Percentiles rank a stretch among this genome's conserved stretches.
Evolutionary conservation across 2,113 vertebrate genomes (phyloP).

Genomic region (Rhynchopsitta pachyrhyncha): DNA sequence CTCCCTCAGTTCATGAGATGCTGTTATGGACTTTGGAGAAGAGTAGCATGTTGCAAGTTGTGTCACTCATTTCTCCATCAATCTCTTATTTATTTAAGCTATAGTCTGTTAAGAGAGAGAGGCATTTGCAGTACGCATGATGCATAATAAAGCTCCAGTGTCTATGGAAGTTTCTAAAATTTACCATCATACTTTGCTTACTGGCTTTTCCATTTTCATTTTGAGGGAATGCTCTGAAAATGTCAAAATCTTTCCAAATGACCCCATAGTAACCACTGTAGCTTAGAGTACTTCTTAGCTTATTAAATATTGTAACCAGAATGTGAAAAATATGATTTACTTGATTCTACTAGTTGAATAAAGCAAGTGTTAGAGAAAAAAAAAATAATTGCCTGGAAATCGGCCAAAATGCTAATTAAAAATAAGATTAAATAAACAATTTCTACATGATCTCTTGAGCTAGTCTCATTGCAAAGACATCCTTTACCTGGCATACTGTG

Average conservation of each 20-base stretch:
- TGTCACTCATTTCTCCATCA: neutral
- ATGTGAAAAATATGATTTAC: neutral
- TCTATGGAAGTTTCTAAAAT: neutral
- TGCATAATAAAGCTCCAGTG: neutral
- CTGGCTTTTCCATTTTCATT: neutral
- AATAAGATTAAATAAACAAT: neutral
- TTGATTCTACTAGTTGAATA: neutral
- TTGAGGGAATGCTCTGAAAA: neutral
- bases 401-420: conserved; percentile 22
- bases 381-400: neutral
- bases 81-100: neutral
- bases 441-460: neutral
- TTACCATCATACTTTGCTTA: neutral
- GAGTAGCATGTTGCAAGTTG: neutral
- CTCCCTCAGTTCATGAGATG: neutral
- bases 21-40: neutral
- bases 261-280: neutral
- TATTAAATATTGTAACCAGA: neutral
- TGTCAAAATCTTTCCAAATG: conserved; percentile 5
- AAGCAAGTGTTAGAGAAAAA: neutral
- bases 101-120: neutral
- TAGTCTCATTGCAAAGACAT: neutral
- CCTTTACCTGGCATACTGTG: neutral
- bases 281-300: neutral
- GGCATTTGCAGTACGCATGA: neutral